Base-by-base conservation (phyloP, 2,797 vertebrate genomes). In the Sparus aurata region DNA sequence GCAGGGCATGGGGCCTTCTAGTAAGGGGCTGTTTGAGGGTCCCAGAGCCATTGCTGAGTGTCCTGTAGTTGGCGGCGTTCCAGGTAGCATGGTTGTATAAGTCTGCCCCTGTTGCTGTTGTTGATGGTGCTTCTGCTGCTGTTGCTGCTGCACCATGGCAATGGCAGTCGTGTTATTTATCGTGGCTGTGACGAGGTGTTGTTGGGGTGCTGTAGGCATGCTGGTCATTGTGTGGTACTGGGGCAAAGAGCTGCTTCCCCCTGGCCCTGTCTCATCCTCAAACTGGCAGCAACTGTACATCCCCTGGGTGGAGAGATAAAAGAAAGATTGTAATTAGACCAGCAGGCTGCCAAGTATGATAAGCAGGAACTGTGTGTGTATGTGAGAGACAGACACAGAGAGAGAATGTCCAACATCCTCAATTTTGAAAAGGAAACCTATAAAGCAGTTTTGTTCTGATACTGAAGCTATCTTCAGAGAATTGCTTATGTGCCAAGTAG, bases 231-330 rank as follows among this genome's bases (percentile, higher is more conserved):
- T 88, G 87, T 95, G 95, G 77, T 95, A 96, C 67, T 94, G 95
- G 47, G 95, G 93, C 85, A 96, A 88, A 73, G 94, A 92, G 89
- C 77, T 93, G 30, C 87, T 83, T 69, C 93, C 90, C 80, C 91
- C 89, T 7, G 91, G 85, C 22, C 83, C 57, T 1, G 93, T 96
- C 87, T 96, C 95, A 71, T 97, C 97, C 82, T 98, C 97, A 13
- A 96, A 96, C 83, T 95, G 96, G 93, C 97, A 98, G 91, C 97
- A 98, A 85, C 97, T 98, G 94, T 98, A 98, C 97, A 98, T 98
- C 59, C 97, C 97, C 97, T 98, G 87, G 60, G 73, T 66, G 54
- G 73, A 88, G 62, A 89, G 65, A 87, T 58, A 73, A 84, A 52
- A 88, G 54, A 84, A 55, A 85, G 59, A 82, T 64, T 52, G 62